A percentile compares a stretch with the other conserved stretches of the same genome.
These are phyloP conservation scores for Thyatira batis DNA, from an alignment of 2,888 invertebrate species.

Conservation along the genomic window DNA sequence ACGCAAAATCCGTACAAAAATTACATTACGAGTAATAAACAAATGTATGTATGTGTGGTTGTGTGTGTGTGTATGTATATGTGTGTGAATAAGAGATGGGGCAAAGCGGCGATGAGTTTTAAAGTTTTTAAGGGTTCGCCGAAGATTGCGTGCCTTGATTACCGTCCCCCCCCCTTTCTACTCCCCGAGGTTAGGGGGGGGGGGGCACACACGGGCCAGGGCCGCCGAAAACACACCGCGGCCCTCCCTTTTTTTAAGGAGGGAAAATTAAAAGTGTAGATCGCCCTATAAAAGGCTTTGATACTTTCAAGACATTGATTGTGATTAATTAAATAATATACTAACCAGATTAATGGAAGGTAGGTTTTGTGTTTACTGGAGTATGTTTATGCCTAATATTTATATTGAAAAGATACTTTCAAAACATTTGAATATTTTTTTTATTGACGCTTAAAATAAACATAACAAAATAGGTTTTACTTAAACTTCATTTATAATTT, in stretches of 20 bases:
- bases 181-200: constrained; percentile 48
- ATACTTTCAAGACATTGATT: constrained; percentile 60
- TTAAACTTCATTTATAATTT: too few relatives aligned
- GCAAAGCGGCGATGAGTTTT: constrained; percentile 80
- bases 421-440: too few relatives aligned
- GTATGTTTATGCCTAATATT: too few relatives aligned
- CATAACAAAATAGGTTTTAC: too few relatives aligned
- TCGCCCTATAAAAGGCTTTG: constrained; percentile 46
- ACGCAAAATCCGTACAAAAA: constrained; percentile 28
- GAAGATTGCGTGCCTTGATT: constrained; percentile 86
- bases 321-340: too few relatives aligned
- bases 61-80: constrained; percentile 37
- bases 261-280: constrained; percentile 81
- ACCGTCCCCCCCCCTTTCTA: constrained; percentile 71
- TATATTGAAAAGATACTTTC: too few relatives aligned
- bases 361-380: too few relatives aligned
- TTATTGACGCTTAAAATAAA: too few relatives aligned
- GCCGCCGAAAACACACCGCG: constrained; percentile 68
- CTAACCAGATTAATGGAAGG: too few relatives aligned
- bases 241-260: constrained; percentile 80
- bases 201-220: constrained; percentile 55
- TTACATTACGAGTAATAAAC: constrained; percentile 58
- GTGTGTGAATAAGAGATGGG: constrained; percentile 35
- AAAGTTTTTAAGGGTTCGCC: constrained; percentile 84
- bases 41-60: constrained; percentile 33